phyloP scores from a whole-genome alignment of 1,140 invertebrate genomes.

The Bombus waltoni region DNA sequence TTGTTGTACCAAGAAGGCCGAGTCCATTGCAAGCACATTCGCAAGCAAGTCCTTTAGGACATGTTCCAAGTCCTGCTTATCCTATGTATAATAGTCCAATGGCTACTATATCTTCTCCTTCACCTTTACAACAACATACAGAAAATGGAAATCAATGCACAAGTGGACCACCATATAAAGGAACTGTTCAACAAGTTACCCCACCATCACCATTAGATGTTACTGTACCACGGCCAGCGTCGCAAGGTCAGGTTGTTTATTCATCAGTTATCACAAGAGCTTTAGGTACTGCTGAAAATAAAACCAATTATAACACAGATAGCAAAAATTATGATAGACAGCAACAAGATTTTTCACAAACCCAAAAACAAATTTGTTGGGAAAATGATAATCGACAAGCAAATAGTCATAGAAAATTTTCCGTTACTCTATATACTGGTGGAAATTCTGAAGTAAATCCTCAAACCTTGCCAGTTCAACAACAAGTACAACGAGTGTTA shows the following conservation, averaged over 20 bases:
- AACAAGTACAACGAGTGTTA: slow-evolving; percentile 76
- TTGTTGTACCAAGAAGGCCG: slow-evolving; percentile 86
- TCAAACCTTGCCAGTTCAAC: slow-evolving; percentile 79
- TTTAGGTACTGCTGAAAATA: slow-evolving; percentile 84
- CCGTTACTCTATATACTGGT: slow-evolving; percentile 63
- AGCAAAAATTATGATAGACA: slow-evolving; percentile 84
- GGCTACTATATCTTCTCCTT: slow-evolving; percentile 88
- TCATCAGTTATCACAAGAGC: slow-evolving; percentile 89
- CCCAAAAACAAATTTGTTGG: slow-evolving; percentile 77
- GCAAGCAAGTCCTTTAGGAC: slow-evolving; percentile 86
- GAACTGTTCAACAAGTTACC: slow-evolving; percentile 83
- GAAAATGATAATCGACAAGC: slow-evolving; percentile 73
- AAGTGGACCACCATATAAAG: slow-evolving; percentile 79
- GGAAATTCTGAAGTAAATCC: slow-evolving; percentile 70
- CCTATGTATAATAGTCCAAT: slow-evolving; percentile 91
- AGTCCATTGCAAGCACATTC: slow-evolving; percentile 88
- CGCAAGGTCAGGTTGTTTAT: slow-evolving; percentile 87
- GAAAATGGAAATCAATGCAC: slow-evolving; percentile 79
- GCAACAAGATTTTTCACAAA: slow-evolving; percentile 74
- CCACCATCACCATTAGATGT: slow-evolving; percentile 88
- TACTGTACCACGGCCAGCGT: slow-evolving; percentile 85
- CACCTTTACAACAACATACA: slow-evolving; percentile 84
- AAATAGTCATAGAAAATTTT: slow-evolving; percentile 70
- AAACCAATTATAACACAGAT: slow-evolving; percentile 83
- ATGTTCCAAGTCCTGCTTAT: slow-evolving; percentile 89